These are phyloP conservation scores for Hylyphantes graminicola DNA, from an alignment of 1,140 invertebrate genomes.

Conservation along the genomic window DNA sequence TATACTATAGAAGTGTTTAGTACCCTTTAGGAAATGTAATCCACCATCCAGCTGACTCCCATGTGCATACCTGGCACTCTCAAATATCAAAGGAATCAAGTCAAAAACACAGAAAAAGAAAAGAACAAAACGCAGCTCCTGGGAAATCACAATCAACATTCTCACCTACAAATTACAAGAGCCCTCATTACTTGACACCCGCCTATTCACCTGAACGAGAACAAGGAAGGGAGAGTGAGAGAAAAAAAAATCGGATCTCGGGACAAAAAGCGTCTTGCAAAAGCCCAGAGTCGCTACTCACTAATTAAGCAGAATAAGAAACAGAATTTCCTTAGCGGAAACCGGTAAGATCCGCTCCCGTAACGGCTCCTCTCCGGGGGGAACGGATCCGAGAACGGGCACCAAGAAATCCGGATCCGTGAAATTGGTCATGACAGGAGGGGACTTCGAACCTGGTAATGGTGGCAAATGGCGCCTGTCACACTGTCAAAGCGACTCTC, in stretches of 20 bases:
- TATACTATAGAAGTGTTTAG: too few species aligned
- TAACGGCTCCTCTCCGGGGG: conserved; percentile 46
- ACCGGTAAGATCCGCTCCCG: conserved; percentile 19
- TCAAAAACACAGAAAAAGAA: too few species aligned
- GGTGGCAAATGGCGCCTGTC: conserved; percentile 59
- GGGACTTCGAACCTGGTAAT: conserved; percentile 51
- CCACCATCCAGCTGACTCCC: too few species aligned
- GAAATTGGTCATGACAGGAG: conserved; percentile 58
- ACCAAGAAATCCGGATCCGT: conserved; percentile 53
- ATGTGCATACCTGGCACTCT: too few species aligned
- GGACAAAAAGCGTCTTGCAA: too few species aligned
- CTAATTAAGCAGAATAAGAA: conserved; percentile 50
- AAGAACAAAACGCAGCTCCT: too few species aligned
- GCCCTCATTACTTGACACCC: too few species aligned
- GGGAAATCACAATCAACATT: too few species aligned
- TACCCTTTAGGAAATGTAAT: too few species aligned
- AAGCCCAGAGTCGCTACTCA: too few species aligned
- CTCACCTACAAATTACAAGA: too few species aligned
- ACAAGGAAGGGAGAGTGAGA: not conserved
- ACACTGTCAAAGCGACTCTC: conserved; percentile 53
- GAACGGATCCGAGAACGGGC: conserved; percentile 14
- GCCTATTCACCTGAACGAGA: conserved; percentile 8
- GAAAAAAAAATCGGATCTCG: not conserved
- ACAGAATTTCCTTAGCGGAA: conserved; percentile 55
- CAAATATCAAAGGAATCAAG: too few species aligned